A percentile compares a stretch with the other conserved stretches of the same genome.
Conservation (phyloP, 2,113 vertebrate species). For the Pitta sordida region DNA sequence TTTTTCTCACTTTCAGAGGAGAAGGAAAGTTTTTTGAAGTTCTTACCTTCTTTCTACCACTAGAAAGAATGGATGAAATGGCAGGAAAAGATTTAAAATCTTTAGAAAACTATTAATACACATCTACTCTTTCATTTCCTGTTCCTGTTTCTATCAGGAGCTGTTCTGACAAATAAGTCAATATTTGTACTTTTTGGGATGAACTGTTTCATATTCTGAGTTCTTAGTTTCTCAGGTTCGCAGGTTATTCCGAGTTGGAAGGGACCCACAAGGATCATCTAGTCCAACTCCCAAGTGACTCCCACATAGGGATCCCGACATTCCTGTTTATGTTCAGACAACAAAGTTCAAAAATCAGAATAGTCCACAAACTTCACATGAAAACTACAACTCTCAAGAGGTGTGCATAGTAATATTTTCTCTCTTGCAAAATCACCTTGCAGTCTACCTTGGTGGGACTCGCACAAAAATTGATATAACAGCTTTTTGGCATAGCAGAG, state of each 20-base stretch:
- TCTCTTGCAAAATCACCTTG: background rate
- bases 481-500: background rate
- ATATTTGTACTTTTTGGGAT: background rate
- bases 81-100: background rate
- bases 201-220: background rate
- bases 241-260: no score
- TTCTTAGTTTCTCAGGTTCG: no score
- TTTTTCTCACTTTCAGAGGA: background rate
- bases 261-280: no score
- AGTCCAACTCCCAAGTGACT: no score
- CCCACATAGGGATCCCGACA: accelerated
- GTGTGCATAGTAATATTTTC: background rate
- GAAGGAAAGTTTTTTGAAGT: background rate
- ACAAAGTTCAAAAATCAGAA: background rate
- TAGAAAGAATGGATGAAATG: background rate
- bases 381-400: background rate
- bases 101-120: background rate
- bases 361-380: background rate
- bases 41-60: background rate
- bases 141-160: background rate
- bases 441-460: background rate
- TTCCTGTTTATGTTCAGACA: background rate
- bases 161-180: background rate
- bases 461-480: background rate
- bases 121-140: background rate